Percentiles rank a stretch among this genome's conserved stretches.
Conservation (phyloP, 2,113 vertebrate species). For the Cacatua alba region DNA sequence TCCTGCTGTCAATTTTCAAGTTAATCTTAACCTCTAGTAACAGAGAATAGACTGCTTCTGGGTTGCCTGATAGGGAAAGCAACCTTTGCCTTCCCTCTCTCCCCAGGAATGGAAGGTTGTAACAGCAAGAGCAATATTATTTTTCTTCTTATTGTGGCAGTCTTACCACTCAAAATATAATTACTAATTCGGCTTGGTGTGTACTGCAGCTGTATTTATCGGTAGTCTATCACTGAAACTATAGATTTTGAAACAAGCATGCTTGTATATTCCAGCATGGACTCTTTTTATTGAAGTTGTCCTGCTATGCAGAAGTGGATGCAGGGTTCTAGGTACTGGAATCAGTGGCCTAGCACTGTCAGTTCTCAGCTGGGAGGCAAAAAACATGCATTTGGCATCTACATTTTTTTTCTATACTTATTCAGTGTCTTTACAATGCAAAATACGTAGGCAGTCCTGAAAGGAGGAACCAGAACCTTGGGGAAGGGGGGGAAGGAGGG, state of each 20-base stretch:
- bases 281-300: neutral
- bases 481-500: rapidly evolving
- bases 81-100: neutral
- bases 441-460: neutral
- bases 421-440: neutral
- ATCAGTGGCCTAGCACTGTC: neutral
- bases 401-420: neutral
- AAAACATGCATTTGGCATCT: neutral
- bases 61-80: neutral
- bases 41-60: neutral
- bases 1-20: neutral
- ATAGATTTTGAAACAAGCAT: neutral
- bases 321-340: neutral
- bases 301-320: neutral
- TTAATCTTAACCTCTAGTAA: constrained; percentile 16
- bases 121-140: neutral
- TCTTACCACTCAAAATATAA: neutral
- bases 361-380: neutral
- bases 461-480: neutral
- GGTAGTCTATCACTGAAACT: neutral
- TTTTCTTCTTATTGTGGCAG: neutral
- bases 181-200: rapidly evolving
- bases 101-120: neutral
- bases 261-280: neutral
- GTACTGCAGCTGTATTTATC: neutral